Evolutionary conservation across 1,140 invertebrate genomes (phyloP).

Genomic region (Centruroides vittatus): DNA sequence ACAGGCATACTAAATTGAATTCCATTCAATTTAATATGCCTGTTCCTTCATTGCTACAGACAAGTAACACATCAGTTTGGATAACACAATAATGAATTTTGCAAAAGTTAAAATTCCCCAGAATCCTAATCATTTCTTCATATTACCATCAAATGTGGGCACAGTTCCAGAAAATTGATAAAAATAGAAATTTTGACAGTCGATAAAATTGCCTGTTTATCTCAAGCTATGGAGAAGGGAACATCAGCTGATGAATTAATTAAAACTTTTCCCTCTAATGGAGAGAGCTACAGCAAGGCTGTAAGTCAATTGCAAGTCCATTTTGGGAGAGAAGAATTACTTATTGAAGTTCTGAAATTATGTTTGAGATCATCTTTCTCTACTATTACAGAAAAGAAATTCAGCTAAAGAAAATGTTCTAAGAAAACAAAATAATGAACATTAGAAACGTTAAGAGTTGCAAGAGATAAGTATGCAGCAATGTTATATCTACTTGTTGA

Average conservation of each 20-base stretch:
- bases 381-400: slow-evolving; percentile 7
- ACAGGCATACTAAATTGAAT: too few species aligned
- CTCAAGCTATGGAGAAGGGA: slow-evolving; percentile 1
- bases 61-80: too few species aligned
- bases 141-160: slow-evolving; percentile 1
- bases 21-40: neutral
- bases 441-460: slow-evolving; percentile 27
- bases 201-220: slow-evolving; percentile 2
- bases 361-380: slow-evolving; percentile 22
- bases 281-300: slow-evolving; percentile 23
- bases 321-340: slow-evolving; percentile 23
- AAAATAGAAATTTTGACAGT: neutral
- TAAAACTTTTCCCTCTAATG: slow-evolving; percentile 20
- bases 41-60: neutral
- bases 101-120: slow-evolving; percentile 3
- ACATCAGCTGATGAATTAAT: slow-evolving; percentile 11
- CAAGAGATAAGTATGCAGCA: slow-evolving; percentile 24
- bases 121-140: slow-evolving; percentile 6
- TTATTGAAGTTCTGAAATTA: slow-evolving; percentile 27
- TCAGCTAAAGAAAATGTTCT: neutral
- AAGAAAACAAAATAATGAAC: slow-evolving; percentile 14
- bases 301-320: slow-evolving; percentile 20
- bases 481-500: slow-evolving; percentile 28
- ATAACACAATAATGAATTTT: too few species aligned
- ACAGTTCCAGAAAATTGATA: slow-evolving; percentile 8